These are phyloP conservation scores for Climacteris rufus DNA, from an alignment of 2,113 vertebrate genomes.

Conservation along the genomic window DNA sequence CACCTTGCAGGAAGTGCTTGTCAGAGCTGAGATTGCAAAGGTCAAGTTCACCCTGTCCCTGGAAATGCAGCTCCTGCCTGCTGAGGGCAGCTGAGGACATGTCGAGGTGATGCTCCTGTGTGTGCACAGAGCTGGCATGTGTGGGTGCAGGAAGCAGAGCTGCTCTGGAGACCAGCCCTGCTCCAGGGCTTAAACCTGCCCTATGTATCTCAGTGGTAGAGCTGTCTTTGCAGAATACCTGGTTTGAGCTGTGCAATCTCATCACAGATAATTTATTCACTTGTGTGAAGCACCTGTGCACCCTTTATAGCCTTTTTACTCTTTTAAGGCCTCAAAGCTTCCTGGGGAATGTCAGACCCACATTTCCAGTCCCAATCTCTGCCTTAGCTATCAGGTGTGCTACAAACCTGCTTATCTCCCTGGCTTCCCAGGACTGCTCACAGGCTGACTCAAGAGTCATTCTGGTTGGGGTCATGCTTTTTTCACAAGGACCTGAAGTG, in stretches of 20 bases:
- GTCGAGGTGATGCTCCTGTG: background rate
- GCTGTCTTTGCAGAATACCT: background rate
- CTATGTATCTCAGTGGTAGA: accelerated
- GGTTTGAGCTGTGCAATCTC: background rate
- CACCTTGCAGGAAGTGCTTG: background rate
- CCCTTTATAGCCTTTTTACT: background rate
- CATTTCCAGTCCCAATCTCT: background rate
- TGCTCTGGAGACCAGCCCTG: background rate
- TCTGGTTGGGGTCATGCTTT: background rate
- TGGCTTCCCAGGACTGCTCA: background rate
- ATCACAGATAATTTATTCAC: background rate
- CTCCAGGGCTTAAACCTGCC: background rate
- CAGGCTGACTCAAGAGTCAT: background rate
- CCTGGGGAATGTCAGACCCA: background rate
- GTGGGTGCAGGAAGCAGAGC: background rate
- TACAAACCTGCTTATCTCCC: accelerated
- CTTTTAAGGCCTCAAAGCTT: background rate
- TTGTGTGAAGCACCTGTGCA: background rate
- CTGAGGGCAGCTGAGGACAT: background rate
- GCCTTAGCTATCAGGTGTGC: background rate
- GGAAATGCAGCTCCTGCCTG: background rate
- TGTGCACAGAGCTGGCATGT: background rate
- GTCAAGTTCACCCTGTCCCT: background rate
- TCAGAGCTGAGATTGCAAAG: background rate
- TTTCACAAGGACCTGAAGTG: background rate